Conservation (phyloP, 2,113 vertebrate species). For the Oncorhynchus kisutch region DNA sequence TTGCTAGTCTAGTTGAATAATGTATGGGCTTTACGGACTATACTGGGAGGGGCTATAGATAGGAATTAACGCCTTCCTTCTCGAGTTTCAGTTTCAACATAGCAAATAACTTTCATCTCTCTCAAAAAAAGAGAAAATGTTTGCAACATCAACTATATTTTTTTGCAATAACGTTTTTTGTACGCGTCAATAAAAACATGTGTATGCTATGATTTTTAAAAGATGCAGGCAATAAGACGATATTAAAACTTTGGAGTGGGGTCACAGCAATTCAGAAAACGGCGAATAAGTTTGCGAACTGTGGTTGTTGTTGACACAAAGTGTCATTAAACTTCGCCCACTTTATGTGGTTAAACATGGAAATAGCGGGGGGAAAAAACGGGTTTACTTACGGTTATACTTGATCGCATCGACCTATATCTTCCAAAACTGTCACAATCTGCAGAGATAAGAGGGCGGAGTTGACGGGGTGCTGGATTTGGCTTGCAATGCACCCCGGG, state of each 20-base stretch:
- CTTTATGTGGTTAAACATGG: no score
- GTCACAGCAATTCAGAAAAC: neutral
- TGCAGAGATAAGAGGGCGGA: no score
- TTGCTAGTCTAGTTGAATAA: neutral
- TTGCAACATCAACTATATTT: neutral
- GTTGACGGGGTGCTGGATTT: no score
- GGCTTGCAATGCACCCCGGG: no score
- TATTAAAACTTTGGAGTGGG: neutral
- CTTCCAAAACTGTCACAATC: no score
- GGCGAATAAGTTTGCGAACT: no score
- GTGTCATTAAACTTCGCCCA: no score
- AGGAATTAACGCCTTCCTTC: neutral
- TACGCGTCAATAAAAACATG: neutral
- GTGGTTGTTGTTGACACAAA: no score
- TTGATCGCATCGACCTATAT: no score
- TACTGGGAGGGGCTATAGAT: neutral
- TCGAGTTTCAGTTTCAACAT: conserved; percentile 1
- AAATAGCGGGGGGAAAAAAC: no score
- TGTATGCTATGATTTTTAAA: neutral
- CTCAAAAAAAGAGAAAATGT: no score
- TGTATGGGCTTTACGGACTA: neutral
- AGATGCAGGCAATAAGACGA: neutral
- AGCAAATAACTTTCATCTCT: neutral
- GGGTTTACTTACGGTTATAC: no score
- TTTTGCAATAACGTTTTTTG: neutral